phyloP scores from a whole-genome alignment of 2,797 vertebrate genomes.

The Clarias laeviceps region DNA sequence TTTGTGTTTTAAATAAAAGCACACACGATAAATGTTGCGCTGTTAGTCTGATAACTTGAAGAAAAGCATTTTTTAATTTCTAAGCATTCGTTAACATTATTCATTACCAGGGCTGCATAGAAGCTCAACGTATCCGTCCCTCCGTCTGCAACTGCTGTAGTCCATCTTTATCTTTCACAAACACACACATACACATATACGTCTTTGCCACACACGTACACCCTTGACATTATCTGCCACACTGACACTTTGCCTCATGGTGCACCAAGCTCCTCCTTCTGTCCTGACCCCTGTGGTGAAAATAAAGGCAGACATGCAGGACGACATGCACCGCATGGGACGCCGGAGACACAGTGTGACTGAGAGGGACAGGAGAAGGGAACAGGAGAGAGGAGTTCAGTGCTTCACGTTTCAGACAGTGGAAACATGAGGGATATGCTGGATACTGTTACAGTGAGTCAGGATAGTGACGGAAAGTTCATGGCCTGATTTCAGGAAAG shows the following conservation, averaged over 20 bases:
- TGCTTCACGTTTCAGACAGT: not conserved
- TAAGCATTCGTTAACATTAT: not conserved
- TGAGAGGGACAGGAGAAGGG: not conserved
- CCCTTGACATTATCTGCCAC: not conserved
- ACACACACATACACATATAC: not conserved
- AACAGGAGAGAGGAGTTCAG: not conserved
- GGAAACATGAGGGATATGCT: slow-evolving; percentile 13
- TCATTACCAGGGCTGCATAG: slow-evolving; percentile 40
- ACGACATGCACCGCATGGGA: not conserved
- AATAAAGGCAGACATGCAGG: not conserved
- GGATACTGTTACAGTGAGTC: slow-evolving; percentile 28
- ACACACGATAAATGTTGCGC: not conserved
- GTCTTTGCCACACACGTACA: slow-evolving; percentile 5
- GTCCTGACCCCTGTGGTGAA: not conserved
- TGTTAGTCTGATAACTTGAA: not conserved
- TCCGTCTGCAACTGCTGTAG: slow-evolving; percentile 30
- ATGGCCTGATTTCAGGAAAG: not conserved
- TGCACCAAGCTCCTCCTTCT: slow-evolving; percentile 1
- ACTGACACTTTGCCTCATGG: not conserved
- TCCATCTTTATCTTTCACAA: slow-evolving; percentile 44
- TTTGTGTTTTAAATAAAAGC: not conserved
- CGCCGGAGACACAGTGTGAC: not conserved
- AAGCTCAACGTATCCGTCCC: not conserved
- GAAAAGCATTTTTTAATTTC: not conserved
- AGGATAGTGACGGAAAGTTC: not conserved